A percentile compares a stretch with the other conserved stretches of the same genome.
phyloP scores from a whole-genome alignment of 2,113 vertebrate species.

The Sinocyclocheilus grahami region DNA sequence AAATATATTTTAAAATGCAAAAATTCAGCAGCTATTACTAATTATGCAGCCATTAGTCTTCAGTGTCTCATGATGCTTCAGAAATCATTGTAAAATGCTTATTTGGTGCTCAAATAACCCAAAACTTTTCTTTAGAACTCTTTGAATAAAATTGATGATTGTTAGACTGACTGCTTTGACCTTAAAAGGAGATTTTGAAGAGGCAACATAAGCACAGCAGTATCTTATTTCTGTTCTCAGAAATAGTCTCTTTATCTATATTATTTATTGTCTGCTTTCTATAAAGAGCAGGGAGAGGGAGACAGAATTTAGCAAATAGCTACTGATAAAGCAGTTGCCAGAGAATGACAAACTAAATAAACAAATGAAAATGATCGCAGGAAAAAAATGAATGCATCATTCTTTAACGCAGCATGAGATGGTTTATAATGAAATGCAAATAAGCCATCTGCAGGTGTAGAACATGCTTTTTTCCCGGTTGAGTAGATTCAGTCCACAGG shows the following conservation, averaged over 20 bases:
- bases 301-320: too few relatives aligned
- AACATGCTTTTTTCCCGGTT: neutral
- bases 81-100: too few relatives aligned
- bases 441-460: constrained; percentile 36
- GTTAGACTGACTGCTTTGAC: neutral
- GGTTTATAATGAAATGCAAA: constrained; percentile 42
- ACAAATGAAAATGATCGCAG: neutral
- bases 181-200: too few relatives aligned
- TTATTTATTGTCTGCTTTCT: neutral
- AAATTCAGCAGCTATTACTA: too few relatives aligned
- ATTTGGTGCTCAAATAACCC: neutral
- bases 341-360: neutral
- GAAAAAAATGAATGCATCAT: constrained; percentile 5
- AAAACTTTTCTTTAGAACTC: neutral
- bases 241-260: neutral
- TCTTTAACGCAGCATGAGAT: constrained; percentile 14
- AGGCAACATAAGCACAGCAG: neutral
- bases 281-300: neutral
- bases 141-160: neutral
- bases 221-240: neutral
- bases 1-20: too few relatives aligned
- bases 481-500: constrained; percentile 5
- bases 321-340: neutral
- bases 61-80: too few relatives aligned
- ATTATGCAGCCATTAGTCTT: too few relatives aligned